These are phyloP conservation scores for Phasia obesa DNA, from an alignment of 2,888 invertebrate genomes.

Conservation along the genomic window DNA sequence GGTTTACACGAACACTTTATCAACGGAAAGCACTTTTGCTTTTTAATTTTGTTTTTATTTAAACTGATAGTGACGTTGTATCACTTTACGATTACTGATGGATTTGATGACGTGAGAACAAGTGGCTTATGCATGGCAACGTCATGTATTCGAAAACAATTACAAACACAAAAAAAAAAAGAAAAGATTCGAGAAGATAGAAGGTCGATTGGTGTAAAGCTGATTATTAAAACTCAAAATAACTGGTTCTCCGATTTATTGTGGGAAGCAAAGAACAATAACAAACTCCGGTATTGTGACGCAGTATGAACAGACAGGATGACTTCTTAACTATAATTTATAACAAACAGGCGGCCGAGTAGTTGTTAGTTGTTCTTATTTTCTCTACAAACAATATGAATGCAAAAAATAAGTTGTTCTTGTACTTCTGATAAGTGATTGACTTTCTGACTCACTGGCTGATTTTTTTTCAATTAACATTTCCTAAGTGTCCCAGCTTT, in stretches of 20 bases:
- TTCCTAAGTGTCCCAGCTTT: slow-evolving; percentile 47
- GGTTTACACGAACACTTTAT: no score
- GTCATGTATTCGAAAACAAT: no score
- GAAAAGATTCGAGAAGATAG: neutral
- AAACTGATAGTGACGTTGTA: no score
- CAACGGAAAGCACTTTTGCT: no score
- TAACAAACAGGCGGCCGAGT: neutral
- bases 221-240: slow-evolving; percentile 16
- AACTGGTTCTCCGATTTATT: slow-evolving; percentile 50
- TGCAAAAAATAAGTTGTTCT: slow-evolving; percentile 3
- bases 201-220: neutral
- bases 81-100: no score
- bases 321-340: slow-evolving; percentile 2
- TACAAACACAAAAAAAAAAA: neutral
- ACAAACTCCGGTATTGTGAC: slow-evolving; percentile 23
- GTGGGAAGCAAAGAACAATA: slow-evolving; percentile 44
- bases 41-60: no score
- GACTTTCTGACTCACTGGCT: neutral
- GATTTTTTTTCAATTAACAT: slow-evolving; percentile 59
- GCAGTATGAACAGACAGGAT: slow-evolving; percentile 55
- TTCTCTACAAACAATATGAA: slow-evolving; percentile 5
- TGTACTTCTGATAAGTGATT: slow-evolving; percentile 9
- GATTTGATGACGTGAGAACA: no score
- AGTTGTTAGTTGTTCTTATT: slow-evolving; percentile 1
- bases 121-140: no score